phyloP scores from a whole-genome alignment of 2,888 invertebrate species.

The Tenthredo livida region DNA sequence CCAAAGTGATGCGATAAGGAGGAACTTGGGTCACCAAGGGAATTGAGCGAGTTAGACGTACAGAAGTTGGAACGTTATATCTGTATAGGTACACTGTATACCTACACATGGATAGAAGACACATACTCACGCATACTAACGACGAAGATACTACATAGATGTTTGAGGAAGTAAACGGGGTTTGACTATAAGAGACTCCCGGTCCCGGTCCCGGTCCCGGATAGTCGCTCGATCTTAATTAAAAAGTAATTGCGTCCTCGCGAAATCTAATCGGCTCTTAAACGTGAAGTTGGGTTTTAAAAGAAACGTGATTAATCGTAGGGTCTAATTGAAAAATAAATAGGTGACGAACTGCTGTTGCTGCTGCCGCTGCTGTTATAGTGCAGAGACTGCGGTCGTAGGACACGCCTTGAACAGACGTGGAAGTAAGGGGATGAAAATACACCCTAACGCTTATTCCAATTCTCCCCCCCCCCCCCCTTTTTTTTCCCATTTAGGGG shows the following conservation, averaged over 20 bases:
- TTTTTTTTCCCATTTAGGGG: not conserved
- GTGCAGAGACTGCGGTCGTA: constrained; percentile 19
- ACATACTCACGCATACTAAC: not conserved
- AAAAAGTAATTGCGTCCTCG: constrained; percentile 53
- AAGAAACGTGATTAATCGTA: constrained; percentile 40
- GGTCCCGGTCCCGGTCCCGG: not conserved
- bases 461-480: not conserved
- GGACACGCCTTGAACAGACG: not conserved
- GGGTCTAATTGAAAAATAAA: constrained; percentile 43
- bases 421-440: not conserved
- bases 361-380: not conserved
- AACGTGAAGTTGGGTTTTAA: constrained; percentile 53
- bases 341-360: constrained; percentile 37
- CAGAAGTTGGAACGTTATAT: constrained; percentile 22
- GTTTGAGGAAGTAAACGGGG: constrained; percentile 15
- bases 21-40: not conserved
- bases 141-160: not conserved
- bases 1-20: constrained; percentile 38
- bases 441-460: not conserved
- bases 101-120: not conserved
- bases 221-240: constrained; percentile 52
- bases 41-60: constrained; percentile 3
- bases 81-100: not conserved
- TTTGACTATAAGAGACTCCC: not conserved
- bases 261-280: constrained; percentile 49